These are phyloP conservation scores for Macrophya annulata DNA, from an alignment of 2,888 invertebrate genomes.

Conservation along the genomic window DNA sequence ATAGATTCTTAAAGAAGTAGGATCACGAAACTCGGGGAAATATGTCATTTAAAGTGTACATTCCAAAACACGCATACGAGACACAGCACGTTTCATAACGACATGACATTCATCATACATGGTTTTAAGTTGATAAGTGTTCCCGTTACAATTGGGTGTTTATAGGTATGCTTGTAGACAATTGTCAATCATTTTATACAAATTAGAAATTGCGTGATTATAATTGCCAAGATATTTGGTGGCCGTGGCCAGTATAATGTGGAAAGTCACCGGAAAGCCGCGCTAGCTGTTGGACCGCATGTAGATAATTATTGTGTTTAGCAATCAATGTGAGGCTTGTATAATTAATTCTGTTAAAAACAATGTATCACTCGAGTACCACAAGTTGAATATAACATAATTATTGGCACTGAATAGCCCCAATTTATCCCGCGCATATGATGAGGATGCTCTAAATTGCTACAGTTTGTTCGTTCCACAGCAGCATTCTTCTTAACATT, in stretches of 20 bases:
- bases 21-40: neutral
- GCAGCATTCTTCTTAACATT: neutral
- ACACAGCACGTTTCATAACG: neutral
- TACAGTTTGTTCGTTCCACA: neutral
- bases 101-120: neutral
- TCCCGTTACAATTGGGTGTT: neutral
- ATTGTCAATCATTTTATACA: neutral
- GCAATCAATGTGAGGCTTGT: conserved; percentile 2
- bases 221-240: neutral
- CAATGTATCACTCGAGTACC: neutral
- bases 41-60: conserved; percentile 10
- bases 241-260: neutral
- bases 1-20: neutral
- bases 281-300: neutral
- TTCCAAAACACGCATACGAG: conserved; percentile 8
- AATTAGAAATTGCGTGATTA: neutral
- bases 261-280: neutral
- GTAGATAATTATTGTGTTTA: neutral
- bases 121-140: neutral
- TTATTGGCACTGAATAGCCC: neutral
- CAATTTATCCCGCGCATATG: neutral
- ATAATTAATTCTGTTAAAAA: neutral
- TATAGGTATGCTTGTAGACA: neutral
- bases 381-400: neutral
- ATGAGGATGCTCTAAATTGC: neutral